A percentile compares a stretch with the other conserved stretches of the same genome.
Conservation (phyloP, 2,797 vertebrate genomes). For the Peromyscus nudipes region DNA sequence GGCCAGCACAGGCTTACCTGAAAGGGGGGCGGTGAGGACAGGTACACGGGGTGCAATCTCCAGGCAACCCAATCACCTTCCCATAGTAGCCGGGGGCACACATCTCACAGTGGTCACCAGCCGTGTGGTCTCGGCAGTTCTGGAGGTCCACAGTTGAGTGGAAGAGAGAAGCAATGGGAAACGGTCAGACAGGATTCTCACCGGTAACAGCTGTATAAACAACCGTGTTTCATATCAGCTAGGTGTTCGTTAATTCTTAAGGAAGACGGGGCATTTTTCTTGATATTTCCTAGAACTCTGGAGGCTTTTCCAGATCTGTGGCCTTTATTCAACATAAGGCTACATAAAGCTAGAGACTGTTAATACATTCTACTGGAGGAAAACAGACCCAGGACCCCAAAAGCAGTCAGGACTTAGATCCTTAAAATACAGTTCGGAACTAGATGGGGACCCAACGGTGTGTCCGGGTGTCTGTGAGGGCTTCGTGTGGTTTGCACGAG, state of each 20-base stretch:
- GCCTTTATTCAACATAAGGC: background rate
- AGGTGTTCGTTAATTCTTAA: background rate
- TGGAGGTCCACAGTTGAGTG: conserved; percentile 80
- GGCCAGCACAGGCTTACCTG: conserved; percentile 84
- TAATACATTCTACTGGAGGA: background rate
- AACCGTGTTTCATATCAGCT: accelerated
- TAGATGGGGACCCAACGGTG: accelerated
- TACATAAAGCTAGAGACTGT: background rate
- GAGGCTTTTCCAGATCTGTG: background rate
- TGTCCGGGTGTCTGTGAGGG: background rate
- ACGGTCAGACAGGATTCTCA: background rate
- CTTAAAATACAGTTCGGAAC: background rate
- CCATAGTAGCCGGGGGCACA: conserved; percentile 94
- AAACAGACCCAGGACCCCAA: background rate
- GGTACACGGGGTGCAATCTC: conserved; percentile 94
- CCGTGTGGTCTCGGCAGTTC: conserved; percentile 94
- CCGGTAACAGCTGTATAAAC: accelerated
- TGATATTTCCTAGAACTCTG: background rate
- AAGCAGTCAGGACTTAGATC: background rate
- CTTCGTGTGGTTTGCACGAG: background rate
- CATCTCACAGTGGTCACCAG: conserved; percentile 90
- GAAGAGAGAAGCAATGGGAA: background rate
- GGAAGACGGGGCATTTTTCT: background rate
- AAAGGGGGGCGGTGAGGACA: conserved; percentile 92
- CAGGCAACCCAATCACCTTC: conserved; percentile 90